Evolutionary conservation across 2,797 vertebrate species (phyloP).

Genomic region (Agapornis canus): DNA sequence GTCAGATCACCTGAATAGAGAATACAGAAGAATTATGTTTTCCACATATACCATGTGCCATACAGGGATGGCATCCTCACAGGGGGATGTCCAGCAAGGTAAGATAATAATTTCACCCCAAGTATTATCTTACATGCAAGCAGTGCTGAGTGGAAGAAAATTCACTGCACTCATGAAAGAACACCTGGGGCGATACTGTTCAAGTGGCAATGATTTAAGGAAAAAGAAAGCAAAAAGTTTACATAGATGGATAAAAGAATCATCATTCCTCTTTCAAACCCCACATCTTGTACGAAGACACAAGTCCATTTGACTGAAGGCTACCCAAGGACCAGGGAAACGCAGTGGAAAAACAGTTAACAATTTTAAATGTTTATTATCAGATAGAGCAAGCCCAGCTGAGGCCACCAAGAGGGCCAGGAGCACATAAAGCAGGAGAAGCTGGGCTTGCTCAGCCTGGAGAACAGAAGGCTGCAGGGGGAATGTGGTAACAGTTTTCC

Average conservation of each 20-base stretch:
- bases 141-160: not conserved
- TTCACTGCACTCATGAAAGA: not conserved
- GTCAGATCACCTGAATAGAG: not conserved
- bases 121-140: not conserved
- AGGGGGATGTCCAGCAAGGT: not conserved
- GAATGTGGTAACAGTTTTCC: conserved; percentile 9
- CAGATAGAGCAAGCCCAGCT: conserved; percentile 24
- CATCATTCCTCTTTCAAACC: not conserved
- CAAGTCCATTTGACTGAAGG: not conserved
- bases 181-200: not conserved
- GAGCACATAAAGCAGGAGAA: not conserved
- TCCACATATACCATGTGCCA: not conserved
- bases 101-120: not conserved
- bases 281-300: not conserved
- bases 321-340: not conserved
- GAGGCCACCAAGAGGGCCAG: conserved; percentile 40
- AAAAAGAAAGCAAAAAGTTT: not conserved
- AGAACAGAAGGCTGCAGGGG: not conserved
- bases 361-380: conserved; percentile 18
- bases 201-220: not conserved
- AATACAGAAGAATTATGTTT: not conserved
- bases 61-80: not conserved
- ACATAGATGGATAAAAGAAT: not conserved
- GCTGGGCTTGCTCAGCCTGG: not conserved
- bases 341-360: not conserved